Conservation (phyloP, 2,888 invertebrate genomes). For the Alentia gelatinosa region DNA sequence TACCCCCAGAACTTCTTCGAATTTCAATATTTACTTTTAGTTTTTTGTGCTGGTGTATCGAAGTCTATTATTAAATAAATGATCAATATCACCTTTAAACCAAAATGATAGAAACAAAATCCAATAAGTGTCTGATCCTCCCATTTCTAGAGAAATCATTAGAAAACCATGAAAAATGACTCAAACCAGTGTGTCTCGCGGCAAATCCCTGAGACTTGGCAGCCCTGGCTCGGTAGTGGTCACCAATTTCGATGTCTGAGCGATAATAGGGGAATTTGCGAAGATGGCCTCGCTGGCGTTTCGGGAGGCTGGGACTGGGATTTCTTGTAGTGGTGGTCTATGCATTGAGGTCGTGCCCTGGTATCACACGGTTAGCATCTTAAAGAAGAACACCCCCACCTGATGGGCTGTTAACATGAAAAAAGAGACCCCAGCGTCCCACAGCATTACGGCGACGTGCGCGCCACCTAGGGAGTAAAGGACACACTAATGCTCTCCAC, state of each 20-base stretch:
- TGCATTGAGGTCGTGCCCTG: slow-evolving; percentile 23
- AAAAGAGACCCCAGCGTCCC: neutral
- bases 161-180: no score
- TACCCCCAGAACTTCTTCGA: no score
- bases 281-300: neutral
- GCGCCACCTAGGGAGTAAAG: slow-evolving; percentile 23
- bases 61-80: no score
- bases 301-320: neutral
- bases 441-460: neutral
- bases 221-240: neutral
- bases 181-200: no score
- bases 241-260: neutral
- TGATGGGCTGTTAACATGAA: neutral
- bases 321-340: neutral
- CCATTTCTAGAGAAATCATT: no score
- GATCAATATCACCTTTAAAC: no score
- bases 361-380: neutral
- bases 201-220: no score
- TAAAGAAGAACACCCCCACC: neutral
- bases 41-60: no score
- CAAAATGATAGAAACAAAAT: no score
- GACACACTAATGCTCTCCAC: neutral
- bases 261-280: neutral
- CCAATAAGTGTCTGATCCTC: no score
- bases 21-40: no score